phyloP scores from a whole-genome alignment of 1,140 invertebrate species.

The Maniola jurtina region DNA sequence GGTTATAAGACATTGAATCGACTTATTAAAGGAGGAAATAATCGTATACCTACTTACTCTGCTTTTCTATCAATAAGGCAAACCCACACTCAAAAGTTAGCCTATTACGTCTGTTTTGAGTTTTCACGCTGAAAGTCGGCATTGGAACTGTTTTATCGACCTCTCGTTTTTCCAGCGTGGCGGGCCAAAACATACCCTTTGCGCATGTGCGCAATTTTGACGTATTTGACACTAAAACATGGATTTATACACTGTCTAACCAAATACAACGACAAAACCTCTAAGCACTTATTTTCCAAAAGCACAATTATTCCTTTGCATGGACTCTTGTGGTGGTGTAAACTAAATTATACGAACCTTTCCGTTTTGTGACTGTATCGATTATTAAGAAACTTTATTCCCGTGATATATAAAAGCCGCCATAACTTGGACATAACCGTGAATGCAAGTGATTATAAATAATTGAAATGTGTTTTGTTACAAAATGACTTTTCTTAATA shows the following conservation, averaged over 20 bases:
- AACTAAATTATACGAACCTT: neutral
- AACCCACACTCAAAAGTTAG: neutral
- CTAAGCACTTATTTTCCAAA: slow-evolving; percentile 40
- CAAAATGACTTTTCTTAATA: slow-evolving; percentile 10
- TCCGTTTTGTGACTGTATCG: neutral
- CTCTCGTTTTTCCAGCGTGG: slow-evolving; percentile 33
- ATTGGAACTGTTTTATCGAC: slow-evolving; percentile 60
- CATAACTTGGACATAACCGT: slow-evolving; percentile 39
- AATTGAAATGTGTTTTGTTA: slow-evolving; percentile 22
- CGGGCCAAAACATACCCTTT: slow-evolving; percentile 41
- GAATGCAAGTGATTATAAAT: slow-evolving; percentile 17
- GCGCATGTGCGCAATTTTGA: slow-evolving; percentile 62
- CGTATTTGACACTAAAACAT: slow-evolving; percentile 55
- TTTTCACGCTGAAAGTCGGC: neutral
- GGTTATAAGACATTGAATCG: too few species aligned
- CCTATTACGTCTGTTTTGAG: neutral
- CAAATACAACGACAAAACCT: slow-evolving; percentile 52
- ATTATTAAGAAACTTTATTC: neutral
- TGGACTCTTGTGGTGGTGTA: slow-evolving; percentile 5
- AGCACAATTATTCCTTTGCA: slow-evolving; percentile 11
- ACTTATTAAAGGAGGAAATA: too few species aligned
- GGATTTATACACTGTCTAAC: slow-evolving; percentile 34
- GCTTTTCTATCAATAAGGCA: too few species aligned
- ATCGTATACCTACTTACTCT: too few species aligned
- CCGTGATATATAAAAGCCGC: slow-evolving; percentile 34